Base-by-base conservation (phyloP, 2,888 invertebrate genomes). In the Hedya salicella region DNA sequence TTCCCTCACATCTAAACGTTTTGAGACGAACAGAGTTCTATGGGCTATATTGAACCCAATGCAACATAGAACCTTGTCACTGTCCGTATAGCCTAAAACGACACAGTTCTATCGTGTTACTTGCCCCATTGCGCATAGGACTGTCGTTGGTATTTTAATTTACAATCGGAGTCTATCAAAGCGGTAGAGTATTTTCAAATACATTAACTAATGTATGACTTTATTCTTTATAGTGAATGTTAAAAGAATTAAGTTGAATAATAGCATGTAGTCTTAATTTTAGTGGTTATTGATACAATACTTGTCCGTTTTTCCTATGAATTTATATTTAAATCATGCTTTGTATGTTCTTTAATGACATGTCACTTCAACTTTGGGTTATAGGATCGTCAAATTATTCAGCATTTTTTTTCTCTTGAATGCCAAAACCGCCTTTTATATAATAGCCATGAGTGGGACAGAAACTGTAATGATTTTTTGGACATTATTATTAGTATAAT, bases 151-250 rank as follows among this genome's bases (percentile, higher is more conserved):
- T 40, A 53, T 49, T 42, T 63, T 49, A 17, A 32, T 46, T 44
- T 57, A 59, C 30, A 42, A 49, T 32, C 4, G 42, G 44, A 17
- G 17, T 16, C 36, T 39, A 42, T 40, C 42, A 21, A 40, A 40
- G 14, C 21, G 61, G 61, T 61, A 49, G 40, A 49, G 54, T 61
- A 66, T 54, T 54, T 53, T 53, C 25, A 54, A 66, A 32, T 61
- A 61, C 48, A 54, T 66, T 71, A 63, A 67, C 69, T 71, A 70
- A 70, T 72, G 71, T 70, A 64, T 61, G 52, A 67, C 36, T 36
- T 67, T 67, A 68, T 71, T 70, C 70, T 69, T 75, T 70, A 69
- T 68, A 52, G 69, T 71, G 63, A 71, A 69, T 25, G 11, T 61
- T 60, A 42, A 60, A 54, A 59, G 13, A 25, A 63, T 44, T 66